Base-by-base conservation (phyloP, 1,140 invertebrate genomes). In the Drosophila littoralis region DNA sequence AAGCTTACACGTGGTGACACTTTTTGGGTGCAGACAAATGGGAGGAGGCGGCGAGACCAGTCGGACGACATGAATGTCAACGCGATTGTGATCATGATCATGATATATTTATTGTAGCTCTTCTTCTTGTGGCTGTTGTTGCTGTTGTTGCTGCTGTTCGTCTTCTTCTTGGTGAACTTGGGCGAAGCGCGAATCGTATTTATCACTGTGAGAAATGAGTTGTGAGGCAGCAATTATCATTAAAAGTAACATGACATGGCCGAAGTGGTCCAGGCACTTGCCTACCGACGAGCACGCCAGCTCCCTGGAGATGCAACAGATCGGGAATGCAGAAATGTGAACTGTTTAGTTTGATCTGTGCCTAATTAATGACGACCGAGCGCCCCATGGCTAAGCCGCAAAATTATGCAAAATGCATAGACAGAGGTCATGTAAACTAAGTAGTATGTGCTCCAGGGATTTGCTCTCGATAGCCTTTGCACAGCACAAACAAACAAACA, bases 171-270 rank as follows among this genome's bases (percentile, higher is more conserved):
- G 43, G 17, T 48, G 61, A 57, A 45, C 69, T 32, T 22, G 17
- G 45, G 15, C 12, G 55, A 57, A 38, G 65, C 50, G 82, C 71
- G 75, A 82, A 76, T 48, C 58, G 45, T 72, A 80, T 88, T 89
- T 82, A 89, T 89, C 84, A 83, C 72, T 55, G 77, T 88, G 85
- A 88, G 79, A 89, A 88, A 88, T 88, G 84, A 88, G 84, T 89
- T 89, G 83, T 84, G 83, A 88, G 74, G 51, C 81, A 58, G 77
- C 77, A 90, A 88, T 88, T 90, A 88, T 85, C 83, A 88, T 90
- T 88, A 88, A 88, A 85, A 84, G 81, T 81, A 88, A 88, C 84
- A 88, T 81, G 84, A 28, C 22, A 28, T 28, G 22, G 22, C 22
- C 22, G 22, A 5, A 28, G 4, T 28, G 22, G n/a, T n/a, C n/a